Conservation (phyloP, 2,113 vertebrate genomes). For the Panthera uncia region DNA sequence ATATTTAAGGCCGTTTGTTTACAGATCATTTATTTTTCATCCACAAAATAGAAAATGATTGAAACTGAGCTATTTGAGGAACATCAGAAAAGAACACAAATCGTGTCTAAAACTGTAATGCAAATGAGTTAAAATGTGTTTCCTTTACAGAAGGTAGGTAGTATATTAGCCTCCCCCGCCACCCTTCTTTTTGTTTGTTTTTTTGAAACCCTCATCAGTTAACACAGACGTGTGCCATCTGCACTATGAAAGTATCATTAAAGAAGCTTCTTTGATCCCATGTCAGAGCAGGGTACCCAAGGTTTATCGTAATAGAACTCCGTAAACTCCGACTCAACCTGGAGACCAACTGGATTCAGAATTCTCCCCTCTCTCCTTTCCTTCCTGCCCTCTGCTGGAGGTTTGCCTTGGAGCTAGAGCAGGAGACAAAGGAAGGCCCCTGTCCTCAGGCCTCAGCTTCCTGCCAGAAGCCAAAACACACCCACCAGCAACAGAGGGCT, state of each 20-base stretch:
- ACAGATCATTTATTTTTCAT: not conserved
- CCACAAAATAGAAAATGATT: not conserved
- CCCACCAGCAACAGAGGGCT: not conserved
- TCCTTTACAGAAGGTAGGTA: not conserved
- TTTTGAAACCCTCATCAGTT: not conserved
- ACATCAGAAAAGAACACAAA: not conserved
- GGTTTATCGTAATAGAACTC: not conserved
- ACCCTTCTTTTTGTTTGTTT: not conserved
- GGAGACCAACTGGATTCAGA: not conserved
- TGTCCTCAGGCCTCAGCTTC: not conserved
- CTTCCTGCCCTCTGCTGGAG: constrained; percentile 39
- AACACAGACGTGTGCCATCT: fast-evolving
- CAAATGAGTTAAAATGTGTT: not conserved
- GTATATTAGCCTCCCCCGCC: not conserved
- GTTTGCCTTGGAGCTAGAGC: not conserved
- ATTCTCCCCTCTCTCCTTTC: not conserved
- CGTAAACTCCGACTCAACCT: not conserved
- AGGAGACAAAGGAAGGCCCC: not conserved
- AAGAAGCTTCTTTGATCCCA: not conserved
- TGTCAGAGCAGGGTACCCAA: not conserved
- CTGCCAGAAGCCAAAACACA: not conserved
- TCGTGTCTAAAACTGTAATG: not conserved
- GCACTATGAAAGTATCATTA: not conserved
- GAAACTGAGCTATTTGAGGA: not conserved
- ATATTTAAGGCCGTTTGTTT: not conserved